Conservation (phyloP, 2,113 vertebrate species). For the Poecile atricapillus region DNA sequence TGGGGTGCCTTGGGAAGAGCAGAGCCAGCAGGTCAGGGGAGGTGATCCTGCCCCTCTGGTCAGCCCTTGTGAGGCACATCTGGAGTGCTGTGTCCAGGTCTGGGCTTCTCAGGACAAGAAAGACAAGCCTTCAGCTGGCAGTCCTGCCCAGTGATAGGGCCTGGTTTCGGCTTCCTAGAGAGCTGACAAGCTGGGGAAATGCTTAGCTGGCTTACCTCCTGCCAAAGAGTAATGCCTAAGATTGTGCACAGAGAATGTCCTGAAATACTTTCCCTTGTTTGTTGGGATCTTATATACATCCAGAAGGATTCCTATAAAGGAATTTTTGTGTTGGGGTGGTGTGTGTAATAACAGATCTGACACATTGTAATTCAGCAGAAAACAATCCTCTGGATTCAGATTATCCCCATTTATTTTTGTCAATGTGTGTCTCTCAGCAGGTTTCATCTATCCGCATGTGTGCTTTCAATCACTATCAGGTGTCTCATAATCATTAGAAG, state of each 20-base stretch:
- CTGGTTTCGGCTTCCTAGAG: not conserved
- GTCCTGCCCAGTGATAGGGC: rapidly evolving
- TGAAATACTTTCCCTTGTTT: not conserved
- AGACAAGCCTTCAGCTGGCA: not conserved
- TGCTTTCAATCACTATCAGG: not conserved
- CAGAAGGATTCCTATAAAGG: not conserved
- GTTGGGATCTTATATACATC: rapidly evolving
- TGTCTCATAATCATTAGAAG: not conserved
- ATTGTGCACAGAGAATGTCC: not conserved
- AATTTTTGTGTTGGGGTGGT: not conserved
- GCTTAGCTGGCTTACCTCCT: not conserved
- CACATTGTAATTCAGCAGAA: not conserved
- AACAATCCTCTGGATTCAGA: not conserved
- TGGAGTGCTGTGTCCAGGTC: not conserved
- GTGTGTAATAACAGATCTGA: not conserved
- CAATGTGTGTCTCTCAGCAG: not conserved
- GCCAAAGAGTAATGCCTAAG: not conserved
- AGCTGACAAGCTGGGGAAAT: not conserved
- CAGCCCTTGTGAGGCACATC: not conserved
- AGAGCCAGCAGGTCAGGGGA: rapidly evolving
- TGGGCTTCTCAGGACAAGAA: not conserved
- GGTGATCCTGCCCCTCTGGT: not conserved
- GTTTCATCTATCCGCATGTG: not conserved
- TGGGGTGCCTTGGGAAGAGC: not conserved
- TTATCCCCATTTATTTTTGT: not conserved